A percentile compares a stretch with the other conserved stretches of the same genome.
Evolutionary conservation across 2,797 vertebrate genomes (phyloP).

Genomic region (Diglossa cyanea): DNA sequence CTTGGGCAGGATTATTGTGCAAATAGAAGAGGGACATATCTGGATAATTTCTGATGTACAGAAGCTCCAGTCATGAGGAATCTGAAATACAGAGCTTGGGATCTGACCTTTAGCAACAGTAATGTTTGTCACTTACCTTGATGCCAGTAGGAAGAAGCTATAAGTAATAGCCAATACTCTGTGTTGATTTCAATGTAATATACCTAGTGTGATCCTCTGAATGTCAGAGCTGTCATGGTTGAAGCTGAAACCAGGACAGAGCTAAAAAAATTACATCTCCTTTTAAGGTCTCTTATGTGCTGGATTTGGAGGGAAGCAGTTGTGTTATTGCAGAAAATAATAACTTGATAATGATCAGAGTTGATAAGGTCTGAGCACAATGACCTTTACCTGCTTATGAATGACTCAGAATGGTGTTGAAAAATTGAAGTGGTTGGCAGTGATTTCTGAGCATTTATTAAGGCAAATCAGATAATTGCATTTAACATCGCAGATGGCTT

Average conservation of each 20-base stretch:
- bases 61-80: background rate
- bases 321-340: slow-evolving; percentile 24
- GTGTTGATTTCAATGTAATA: background rate
- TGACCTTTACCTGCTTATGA: slow-evolving; percentile 55
- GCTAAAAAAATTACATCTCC: background rate
- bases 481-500: slow-evolving; percentile 52
- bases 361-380: slow-evolving; percentile 7
- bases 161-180: background rate
- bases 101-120: slow-evolving; percentile 1
- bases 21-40: background rate
- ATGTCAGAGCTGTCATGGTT: slow-evolving; percentile 3
- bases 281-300: background rate
- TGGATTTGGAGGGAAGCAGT: background rate
- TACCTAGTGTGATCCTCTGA: background rate
- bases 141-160: background rate
- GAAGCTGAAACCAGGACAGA: background rate
- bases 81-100: background rate
- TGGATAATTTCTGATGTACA: background rate
- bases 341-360: slow-evolving; percentile 25
- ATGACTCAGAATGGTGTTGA: slow-evolving; percentile 15
- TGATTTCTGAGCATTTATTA: slow-evolving; percentile 52
- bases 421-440: slow-evolving; percentile 20
- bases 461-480: slow-evolving; percentile 43
- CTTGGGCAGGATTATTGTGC: background rate
- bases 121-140: background rate